Evolutionary conservation across 1,140 invertebrate genomes (phyloP).

Genomic region (Bombus superbus): DNA sequence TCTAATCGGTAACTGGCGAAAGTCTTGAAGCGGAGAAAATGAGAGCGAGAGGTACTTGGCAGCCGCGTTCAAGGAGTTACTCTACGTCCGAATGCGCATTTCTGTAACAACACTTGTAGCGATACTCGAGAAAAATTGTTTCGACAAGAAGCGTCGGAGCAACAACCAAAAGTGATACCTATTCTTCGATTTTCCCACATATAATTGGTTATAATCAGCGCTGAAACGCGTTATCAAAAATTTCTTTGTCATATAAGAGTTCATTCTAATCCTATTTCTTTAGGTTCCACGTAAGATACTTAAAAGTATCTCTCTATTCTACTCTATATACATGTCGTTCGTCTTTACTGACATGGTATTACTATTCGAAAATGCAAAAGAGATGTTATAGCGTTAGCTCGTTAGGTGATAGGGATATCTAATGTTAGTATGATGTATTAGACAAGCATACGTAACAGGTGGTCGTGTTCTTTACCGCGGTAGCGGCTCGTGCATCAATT

Average conservation of each 20-base stretch:
- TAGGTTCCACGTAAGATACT: too few relatives aligned
- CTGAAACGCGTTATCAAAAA: neutral
- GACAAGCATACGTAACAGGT: conserved; percentile 40
- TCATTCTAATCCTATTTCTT: neutral
- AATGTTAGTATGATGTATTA: neutral
- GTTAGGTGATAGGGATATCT: neutral
- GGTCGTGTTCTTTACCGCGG: conserved; percentile 18
- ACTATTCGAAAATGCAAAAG: neutral
- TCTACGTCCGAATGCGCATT: neutral
- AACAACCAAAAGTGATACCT: neutral
- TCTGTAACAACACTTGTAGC: conserved; percentile 21
- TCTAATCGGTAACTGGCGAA: conserved; percentile 65
- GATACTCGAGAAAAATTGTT: conserved; percentile 1
- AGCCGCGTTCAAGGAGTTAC: neutral
- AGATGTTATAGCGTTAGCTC: neutral
- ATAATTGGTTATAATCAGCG: neutral
- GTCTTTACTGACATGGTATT: neutral
- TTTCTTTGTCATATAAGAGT: neutral
- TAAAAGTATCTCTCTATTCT: neutral
- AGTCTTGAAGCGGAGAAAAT: conserved; percentile 51
- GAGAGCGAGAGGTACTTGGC: conserved; percentile 33
- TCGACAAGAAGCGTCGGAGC: neutral
- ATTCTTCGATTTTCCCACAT: neutral
- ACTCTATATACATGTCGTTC: neutral
- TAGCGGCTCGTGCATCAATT: conserved; percentile 47